Base-by-base conservation (phyloP, 2,113 vertebrate species). In the Sterna hirundo region DNA sequence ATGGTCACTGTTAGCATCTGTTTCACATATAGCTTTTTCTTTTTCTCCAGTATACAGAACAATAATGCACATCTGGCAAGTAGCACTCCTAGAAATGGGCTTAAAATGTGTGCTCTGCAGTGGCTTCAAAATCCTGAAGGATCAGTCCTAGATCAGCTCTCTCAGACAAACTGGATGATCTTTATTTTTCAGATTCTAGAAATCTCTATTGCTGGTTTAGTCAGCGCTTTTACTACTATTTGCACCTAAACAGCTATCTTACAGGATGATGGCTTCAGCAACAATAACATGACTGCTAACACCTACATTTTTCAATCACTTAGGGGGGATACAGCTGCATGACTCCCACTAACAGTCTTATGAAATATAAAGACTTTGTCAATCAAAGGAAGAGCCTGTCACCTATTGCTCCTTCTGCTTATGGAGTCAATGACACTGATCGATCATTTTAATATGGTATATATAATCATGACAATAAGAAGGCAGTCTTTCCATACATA, bases 141-240 rank as follows among this genome's bases (percentile, higher is more conserved):
- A 51, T 68, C 40, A 72, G n/a, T 65, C 32, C 12, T 61, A 60
- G 27, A 68, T 78, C 30, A 60, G 19, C 26, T 19, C 30, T 80
- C 60, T 72, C 70, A 72, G 40, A 80, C 57, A 76, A 86, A 83
- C 38, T 23, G 17, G 15, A 88, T 70, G 38, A 89, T 90, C 8
- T 0, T 71, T 94, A 36, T 71, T 91, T 90, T 92, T 60, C 80
- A 93, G 23, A 75, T 92, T 93, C 79, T 78, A 83, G 94, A 93
- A 92, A 49, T 75, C 71, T 95, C 91, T 93, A 1, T 25, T 66
- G 32, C 55, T 90, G 58, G 68, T 93, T 94, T 64, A 86, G 36
- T 81, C 61, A 90, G 42, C 82, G 70, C 40, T 91, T 87, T 95
- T 94, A 94, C 89, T 95, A 91, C 89, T 91, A 8, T 74, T 93